A percentile compares a stretch with the other conserved stretches of the same genome.
phyloP scores from a whole-genome alignment of 2,888 invertebrate species.

The Drepana falcataria region DNA sequence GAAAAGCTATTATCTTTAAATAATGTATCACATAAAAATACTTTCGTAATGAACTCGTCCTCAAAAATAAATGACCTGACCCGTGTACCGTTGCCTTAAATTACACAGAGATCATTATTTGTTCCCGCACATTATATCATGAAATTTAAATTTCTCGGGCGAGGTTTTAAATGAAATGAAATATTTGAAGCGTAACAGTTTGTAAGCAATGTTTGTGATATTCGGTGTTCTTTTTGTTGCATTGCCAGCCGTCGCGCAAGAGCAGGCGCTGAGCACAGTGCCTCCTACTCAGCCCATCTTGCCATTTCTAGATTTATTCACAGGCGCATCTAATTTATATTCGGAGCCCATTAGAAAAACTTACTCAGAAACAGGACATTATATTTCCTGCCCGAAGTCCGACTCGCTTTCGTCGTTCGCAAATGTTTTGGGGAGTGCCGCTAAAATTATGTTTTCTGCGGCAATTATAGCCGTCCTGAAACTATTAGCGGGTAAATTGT shows the following conservation, averaged over 20 bases:
- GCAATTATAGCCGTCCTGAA: conserved; percentile 63
- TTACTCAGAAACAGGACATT: conserved; percentile 49
- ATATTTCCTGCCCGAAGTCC: conserved; percentile 55
- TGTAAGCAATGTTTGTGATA: conserved; percentile 57
- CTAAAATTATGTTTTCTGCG: conserved; percentile 68
- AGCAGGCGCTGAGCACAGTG: conserved; percentile 51
- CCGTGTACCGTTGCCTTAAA: conserved; percentile 47
- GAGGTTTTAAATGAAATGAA: conserved; percentile 62
- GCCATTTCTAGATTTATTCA: conserved; percentile 62
- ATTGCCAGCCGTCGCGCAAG: conserved; percentile 46
- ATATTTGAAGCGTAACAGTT: conserved; percentile 62
- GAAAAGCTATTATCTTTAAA: background rate
- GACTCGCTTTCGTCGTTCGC: conserved; percentile 63
- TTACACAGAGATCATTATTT: conserved; percentile 50
- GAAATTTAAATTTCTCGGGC: conserved; percentile 66
- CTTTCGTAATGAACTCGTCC: conserved; percentile 33
- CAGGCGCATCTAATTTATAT: conserved; percentile 57
- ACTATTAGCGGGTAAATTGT: conserved; percentile 58
- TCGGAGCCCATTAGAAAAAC: conserved; percentile 56
- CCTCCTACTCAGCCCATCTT: conserved; percentile 38
- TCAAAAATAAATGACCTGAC: conserved; percentile 41
- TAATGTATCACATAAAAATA: conserved; percentile 21
- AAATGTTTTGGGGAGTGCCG: conserved; percentile 61
- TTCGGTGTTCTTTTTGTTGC: conserved; percentile 52
- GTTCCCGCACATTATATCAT: conserved; percentile 50